Percentiles rank a stretch among this genome's conserved stretches.
Evolutionary conservation across 2,888 invertebrate genomes (phyloP).

Genomic region (Cerastoderma edule): DNA sequence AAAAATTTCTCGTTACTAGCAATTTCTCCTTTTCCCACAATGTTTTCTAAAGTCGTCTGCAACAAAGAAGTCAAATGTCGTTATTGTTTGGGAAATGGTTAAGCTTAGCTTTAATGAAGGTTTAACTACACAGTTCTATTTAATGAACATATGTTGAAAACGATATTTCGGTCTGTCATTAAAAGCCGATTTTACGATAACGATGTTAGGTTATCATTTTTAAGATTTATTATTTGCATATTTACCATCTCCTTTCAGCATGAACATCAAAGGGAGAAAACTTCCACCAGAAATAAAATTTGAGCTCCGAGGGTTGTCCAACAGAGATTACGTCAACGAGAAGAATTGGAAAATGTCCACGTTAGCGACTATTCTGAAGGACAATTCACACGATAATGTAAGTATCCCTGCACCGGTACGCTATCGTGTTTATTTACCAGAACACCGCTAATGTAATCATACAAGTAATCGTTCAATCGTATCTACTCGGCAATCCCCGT

Average conservation of each 20-base stretch:
- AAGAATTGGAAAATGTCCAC: slow-evolving; percentile 9
- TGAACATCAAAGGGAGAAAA: background rate
- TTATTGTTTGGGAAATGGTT: no score
- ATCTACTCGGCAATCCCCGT: background rate
- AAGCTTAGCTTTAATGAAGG: no score
- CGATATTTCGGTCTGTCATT: no score
- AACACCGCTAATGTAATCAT: background rate
- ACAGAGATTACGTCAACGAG: slow-evolving; percentile 2
- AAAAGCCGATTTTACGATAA: no score
- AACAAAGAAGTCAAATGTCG: no score
- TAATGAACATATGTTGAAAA: no score
- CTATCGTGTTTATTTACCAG: background rate
- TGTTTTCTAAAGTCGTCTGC: no score
- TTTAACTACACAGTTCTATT: no score
- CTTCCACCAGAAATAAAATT: slow-evolving; percentile 1
- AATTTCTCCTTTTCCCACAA: no score
- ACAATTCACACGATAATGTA: slow-evolving; percentile 16
- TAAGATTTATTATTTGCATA: background rate
- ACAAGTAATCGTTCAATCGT: background rate
- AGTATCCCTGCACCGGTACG: no score
- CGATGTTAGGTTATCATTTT: no score
- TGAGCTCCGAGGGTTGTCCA: background rate
- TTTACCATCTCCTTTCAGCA: background rate
- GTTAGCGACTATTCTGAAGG: background rate
- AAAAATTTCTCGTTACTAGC: no score